Evolutionary conservation across 2,888 invertebrate genomes (phyloP), one percentile per base, ranked within the genome.

Genomic region (Yponomeuta evonymella): DNA sequence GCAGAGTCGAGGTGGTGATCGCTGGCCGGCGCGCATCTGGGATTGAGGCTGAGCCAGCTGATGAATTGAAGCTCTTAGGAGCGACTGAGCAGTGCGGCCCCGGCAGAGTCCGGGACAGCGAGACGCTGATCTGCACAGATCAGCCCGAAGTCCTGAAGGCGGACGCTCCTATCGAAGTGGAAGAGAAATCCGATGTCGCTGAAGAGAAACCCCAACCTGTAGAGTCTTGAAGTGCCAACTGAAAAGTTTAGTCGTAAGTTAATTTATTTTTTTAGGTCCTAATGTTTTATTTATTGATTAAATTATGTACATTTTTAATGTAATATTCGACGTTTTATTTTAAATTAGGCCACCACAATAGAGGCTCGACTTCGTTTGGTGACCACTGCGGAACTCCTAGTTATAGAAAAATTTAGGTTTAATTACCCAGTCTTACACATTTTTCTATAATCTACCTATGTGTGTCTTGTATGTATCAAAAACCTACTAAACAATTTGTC

Each of bases 41-140:
- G 33, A 72, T 77, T 30, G 73, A 79, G 67, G 73, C 78, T 33
- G 83, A 83, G 74, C 74, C 74, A 2, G 73, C 74, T 33, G 87
- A 90, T 29, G 90, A 93, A 74, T 85, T 92, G 79, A 94, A 93
- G 77, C 87, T 96, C 67, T 77, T 96, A 30, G 95, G 96, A 0
- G 95, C 94, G 30, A 92, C 93, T 70, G 96, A 96, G 79, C 95
- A 96, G 79, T 96, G 96, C 82, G 96, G 96, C 29, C 96, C 96
- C 0, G 96, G 94, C 69, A 91, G 94, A 77, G 92, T 91, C 75
- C 93, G 96, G 51, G 95, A 96, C 80, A 92, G 93, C n/a, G 92
- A 93, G 72, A 95, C 96, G 10, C 92, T 95, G 66, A 95, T 94
- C 79, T 91, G 90, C 75, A 82, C 86, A 30, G 77, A 77, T 67